Evolutionary conservation across 2,888 invertebrate genomes (phyloP), one percentile per base, ranked within the genome.

Genomic region (Arenicola marina): DNA sequence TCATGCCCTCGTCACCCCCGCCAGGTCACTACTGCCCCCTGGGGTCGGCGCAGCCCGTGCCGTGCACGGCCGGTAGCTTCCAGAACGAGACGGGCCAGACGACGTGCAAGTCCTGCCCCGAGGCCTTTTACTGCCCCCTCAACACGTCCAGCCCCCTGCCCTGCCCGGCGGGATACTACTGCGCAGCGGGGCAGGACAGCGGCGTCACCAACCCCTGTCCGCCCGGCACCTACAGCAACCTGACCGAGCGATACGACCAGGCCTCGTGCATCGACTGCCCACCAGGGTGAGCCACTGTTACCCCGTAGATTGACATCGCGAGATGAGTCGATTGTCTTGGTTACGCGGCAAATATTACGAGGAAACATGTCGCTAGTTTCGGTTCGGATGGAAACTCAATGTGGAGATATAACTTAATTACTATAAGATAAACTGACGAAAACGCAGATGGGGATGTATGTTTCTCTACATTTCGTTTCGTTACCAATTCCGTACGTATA

Each of bases 231-330:
- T 81, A 73, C 66, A 78, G 76, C 71, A 81, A 81, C 60, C 61
- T 74, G 18, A 81, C 79, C 0, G 76, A 75, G 31, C 63, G 75
- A 48, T 62, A 64, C 31, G 59, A 48, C 0, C 48, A 56, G 3
- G 43, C 72, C 0, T 72, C 76, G 51, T 81, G 81, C 62, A n/a
- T 73, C 1, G 61, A 59, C 34, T 81, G 81, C 65, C 69, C 74
- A 15, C 73, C 79, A 21, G 80, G 80, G 78, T 80, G 61, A 72
- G 75, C 65, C n/a, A n/a, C n/a, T n/a, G n/a, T n/a, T n/a, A n/a
- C n/a, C n/a, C n/a, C n/a, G n/a, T n/a, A n/a, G n/a, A n/a, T n/a
- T n/a, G n/a, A n/a, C n/a, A n/a, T n/a, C n/a, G n/a, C n/a, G n/a
- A n/a, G n/a, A n/a, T n/a, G n/a, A n/a, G n/a, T n/a, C n/a, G n/a